Conservation (phyloP, 2,797 vertebrate species). For the Fistularia tabacaria region DNA sequence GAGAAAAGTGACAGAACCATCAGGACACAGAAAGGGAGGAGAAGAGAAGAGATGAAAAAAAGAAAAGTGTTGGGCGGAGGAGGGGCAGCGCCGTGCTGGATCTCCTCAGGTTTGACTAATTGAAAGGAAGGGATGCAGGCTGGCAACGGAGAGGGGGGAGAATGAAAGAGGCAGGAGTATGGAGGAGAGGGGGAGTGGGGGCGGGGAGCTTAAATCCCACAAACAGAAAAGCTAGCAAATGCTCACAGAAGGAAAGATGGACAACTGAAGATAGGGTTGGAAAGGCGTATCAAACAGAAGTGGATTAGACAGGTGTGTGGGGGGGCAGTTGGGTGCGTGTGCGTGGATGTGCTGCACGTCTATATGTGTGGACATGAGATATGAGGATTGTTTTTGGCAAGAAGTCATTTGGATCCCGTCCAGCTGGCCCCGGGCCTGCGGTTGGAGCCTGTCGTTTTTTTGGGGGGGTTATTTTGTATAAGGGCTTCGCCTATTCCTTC, state of each 20-base stretch:
- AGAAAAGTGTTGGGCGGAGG: conserved; percentile 46
- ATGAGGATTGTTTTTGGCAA: conserved; percentile 61
- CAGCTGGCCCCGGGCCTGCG: conserved; percentile 58
- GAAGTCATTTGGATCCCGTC: conserved; percentile 57
- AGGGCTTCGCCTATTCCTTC: neutral
- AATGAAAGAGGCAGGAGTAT: conserved; percentile 35
- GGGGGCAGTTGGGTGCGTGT: conserved; percentile 30
- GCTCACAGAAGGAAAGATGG: conserved; percentile 67
- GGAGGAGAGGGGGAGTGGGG: conserved; percentile 21
- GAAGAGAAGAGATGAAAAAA: conserved; percentile 39
- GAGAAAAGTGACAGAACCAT: conserved; percentile 76
- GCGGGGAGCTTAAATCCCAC: conserved; percentile 53
- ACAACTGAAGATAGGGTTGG: conserved; percentile 71
- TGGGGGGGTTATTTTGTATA: conserved; percentile 10
- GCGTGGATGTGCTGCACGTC: conserved; percentile 28
- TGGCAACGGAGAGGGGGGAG: conserved; percentile 47
- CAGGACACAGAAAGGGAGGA: conserved; percentile 64
- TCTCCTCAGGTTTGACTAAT: conserved; percentile 76
- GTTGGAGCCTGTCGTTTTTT: conserved; percentile 28
- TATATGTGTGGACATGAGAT: conserved; percentile 56
- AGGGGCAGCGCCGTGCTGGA: conserved; percentile 62
- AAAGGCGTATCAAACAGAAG: conserved; percentile 66
- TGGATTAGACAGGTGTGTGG: conserved; percentile 69
- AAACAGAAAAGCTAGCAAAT: conserved; percentile 61
- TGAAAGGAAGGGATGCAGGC: conserved; percentile 75